These are phyloP conservation scores for Drosophila rubida DNA, from an alignment of 2,888 invertebrate genomes.

Conservation along the genomic window DNA sequence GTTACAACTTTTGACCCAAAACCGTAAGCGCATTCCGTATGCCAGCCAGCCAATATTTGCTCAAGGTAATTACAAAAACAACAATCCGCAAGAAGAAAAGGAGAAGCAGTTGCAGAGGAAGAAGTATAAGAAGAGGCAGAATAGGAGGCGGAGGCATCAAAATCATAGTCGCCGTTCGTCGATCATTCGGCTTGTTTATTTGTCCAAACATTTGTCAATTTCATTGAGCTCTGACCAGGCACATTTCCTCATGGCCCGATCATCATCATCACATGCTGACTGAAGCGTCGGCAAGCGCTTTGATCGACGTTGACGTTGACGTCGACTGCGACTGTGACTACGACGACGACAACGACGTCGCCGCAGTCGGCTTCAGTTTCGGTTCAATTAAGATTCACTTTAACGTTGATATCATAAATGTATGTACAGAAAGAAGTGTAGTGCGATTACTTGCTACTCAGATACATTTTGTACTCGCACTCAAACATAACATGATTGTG, in stretches of 20 bases:
- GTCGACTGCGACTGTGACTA: not conserved
- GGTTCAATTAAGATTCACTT: conserved; percentile 78
- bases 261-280: conserved; percentile 22
- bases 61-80: conserved; percentile 73
- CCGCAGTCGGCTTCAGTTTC: conserved; percentile 48
- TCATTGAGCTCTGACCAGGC: conserved; percentile 78
- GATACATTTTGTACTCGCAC: conserved; percentile 17
- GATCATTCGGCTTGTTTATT: conserved; percentile 73
- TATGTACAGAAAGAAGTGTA: not conserved
- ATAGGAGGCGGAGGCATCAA: not conserved
- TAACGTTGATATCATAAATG: conserved; percentile 50
- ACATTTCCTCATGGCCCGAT: conserved; percentile 61
- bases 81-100: conserved; percentile 24
- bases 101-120: not conserved
- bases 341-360: not conserved
- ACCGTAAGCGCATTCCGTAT: conserved; percentile 55
- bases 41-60: conserved; percentile 62
- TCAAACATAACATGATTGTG: conserved; percentile 67
- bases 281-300: conserved; percentile 53
- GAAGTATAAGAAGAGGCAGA: not conserved
- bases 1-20: conserved; percentile 72
- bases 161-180: conserved; percentile 36
- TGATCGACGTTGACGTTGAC: conserved; percentile 50
- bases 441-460: conserved; percentile 37
- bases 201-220: conserved; percentile 80